These are phyloP conservation scores for Hyperoodon ampullatus DNA, from an alignment of 2,113 vertebrate genomes.

Conservation along the genomic window DNA sequence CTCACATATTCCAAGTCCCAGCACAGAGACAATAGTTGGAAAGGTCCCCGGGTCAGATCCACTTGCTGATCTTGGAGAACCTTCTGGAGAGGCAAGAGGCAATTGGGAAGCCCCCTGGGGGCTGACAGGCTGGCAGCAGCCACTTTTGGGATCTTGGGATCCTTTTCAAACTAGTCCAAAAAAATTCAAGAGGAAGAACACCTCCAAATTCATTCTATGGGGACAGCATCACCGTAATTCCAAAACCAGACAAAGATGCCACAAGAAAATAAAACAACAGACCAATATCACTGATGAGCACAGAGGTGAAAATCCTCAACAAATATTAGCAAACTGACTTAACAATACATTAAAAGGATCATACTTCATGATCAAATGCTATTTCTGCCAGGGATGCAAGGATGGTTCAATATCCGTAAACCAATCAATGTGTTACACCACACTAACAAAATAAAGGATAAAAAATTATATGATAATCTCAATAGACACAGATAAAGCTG, in stretches of 20 bases:
- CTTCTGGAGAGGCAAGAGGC: neutral
- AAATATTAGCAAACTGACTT: neutral
- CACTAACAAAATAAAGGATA: neutral
- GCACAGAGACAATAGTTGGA: neutral
- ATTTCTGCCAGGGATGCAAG: neutral
- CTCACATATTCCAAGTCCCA: neutral
- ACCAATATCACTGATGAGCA: neutral
- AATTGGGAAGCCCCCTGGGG: neutral
- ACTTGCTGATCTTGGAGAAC: neutral
- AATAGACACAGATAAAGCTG: neutral
- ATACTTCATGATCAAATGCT: neutral
- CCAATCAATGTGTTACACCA: neutral
- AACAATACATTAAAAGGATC: neutral
- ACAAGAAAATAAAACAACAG: neutral
- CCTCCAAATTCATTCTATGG: neutral
- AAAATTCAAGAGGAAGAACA: neutral
- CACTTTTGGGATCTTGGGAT: neutral
- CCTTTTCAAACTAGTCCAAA: neutral
- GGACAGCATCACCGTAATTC: neutral
- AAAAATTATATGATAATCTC: neutral
- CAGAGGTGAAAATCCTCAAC: neutral
- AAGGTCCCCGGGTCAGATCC: neutral
- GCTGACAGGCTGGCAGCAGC: neutral
- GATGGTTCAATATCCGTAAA: neutral
- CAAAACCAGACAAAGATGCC: neutral